A percentile compares a stretch with the other conserved stretches of the same genome.
phyloP scores from a whole-genome alignment of 92 coral and sea anemone genomes.

The Pocillopora grandis region DNA sequence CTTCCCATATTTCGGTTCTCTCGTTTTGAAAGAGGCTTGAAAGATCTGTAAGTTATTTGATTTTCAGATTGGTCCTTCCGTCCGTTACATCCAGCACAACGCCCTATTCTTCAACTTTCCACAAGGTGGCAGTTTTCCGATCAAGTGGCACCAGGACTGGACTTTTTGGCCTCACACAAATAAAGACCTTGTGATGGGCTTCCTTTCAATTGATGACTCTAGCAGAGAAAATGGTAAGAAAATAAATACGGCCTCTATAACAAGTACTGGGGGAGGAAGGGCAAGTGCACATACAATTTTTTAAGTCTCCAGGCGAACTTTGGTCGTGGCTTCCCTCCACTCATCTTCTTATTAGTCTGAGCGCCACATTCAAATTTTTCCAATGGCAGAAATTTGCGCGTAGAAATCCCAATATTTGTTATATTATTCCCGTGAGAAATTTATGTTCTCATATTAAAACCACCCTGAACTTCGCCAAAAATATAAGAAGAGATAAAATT shows the following conservation, averaged over 20 bases:
- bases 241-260: background rate
- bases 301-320: too few relatives aligned
- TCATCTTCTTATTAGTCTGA: too few relatives aligned
- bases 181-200: slow-evolving; percentile 45
- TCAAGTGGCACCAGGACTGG: slow-evolving; percentile 79
- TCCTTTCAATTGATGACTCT: slow-evolving; percentile 62
- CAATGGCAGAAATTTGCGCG: too few relatives aligned
- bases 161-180: slow-evolving; percentile 66
- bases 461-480: too few relatives aligned
- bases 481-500: too few relatives aligned
- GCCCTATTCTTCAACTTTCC: slow-evolving; percentile 42
- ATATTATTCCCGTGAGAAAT: too few relatives aligned
- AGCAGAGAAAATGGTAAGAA: slow-evolving; percentile 56
- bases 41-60: background rate
- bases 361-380: too few relatives aligned
- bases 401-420: too few relatives aligned
- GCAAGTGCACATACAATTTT: too few relatives aligned
- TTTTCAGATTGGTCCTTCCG: slow-evolving; percentile 55
- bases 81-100: slow-evolving; percentile 54
- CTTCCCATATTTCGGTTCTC: background rate
- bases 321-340: too few relatives aligned
- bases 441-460: too few relatives aligned
- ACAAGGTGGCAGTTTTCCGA: slow-evolving; percentile 40
- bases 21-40: background rate
- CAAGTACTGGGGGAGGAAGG: background rate